Evolutionary conservation across 1,140 invertebrate species (phyloP).

Genomic region (Anastatus disparis): DNA sequence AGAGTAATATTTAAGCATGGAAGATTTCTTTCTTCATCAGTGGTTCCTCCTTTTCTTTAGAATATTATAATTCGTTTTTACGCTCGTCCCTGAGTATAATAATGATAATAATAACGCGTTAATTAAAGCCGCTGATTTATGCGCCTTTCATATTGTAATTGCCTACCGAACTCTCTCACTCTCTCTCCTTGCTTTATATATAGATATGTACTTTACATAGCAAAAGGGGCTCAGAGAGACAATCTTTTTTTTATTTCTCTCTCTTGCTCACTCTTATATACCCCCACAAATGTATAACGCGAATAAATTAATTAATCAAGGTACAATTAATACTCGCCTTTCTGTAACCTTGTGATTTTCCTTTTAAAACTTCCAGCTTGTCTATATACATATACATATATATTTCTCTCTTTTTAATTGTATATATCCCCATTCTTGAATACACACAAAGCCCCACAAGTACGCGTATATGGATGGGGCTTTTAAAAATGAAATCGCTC

Average conservation of each 20-base stretch:
- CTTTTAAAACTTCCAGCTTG: neutral
- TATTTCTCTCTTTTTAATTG: too few species aligned
- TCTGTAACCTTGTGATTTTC: slow-evolving; percentile 10
- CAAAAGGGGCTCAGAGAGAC: too few species aligned
- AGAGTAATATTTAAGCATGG: too few species aligned
- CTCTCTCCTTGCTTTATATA: too few species aligned
- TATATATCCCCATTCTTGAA: too few species aligned
- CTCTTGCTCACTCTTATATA: neutral
- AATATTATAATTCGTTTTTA: slow-evolving; percentile 53
- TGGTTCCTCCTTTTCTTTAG: slow-evolving; percentile 31
- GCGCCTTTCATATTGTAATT: slow-evolving; percentile 67
- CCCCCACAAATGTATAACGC: slow-evolving; percentile 52
- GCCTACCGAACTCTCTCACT: slow-evolving; percentile 62
- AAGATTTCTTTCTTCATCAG: neutral
- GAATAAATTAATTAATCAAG: slow-evolving; percentile 63
- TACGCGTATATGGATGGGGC: too few species aligned
- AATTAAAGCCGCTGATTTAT: slow-evolving; percentile 64
- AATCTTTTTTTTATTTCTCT: too few species aligned
- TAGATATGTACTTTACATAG: too few species aligned
- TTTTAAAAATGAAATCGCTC: too few species aligned
- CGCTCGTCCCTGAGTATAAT: slow-evolving; percentile 46
- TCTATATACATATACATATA: too few species aligned
- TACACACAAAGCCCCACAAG: too few species aligned
- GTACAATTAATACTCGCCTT: slow-evolving; percentile 58
- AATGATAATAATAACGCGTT: slow-evolving; percentile 65